Evolutionary conservation across 2,888 invertebrate species (phyloP).

Genomic region (Allophyes oxyacanthae): DNA sequence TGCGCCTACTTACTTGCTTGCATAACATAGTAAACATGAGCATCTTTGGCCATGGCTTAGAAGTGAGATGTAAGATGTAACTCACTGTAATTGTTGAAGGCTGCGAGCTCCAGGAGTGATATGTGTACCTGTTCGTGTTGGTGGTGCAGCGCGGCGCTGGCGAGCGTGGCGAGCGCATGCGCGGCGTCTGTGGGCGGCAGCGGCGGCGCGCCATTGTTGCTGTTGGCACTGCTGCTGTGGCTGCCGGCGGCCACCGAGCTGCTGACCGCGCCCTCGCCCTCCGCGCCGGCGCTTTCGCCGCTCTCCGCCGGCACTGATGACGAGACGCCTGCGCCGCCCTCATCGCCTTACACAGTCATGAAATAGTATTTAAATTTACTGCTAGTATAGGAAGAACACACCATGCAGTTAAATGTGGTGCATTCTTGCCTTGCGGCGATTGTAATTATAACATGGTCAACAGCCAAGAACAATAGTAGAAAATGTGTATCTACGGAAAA

Average conservation of each 20-base stretch:
- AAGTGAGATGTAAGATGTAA: no score
- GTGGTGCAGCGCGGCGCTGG: conserved; percentile 91
- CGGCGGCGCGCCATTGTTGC: conserved; percentile 73
- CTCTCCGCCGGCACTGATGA: conserved; percentile 70
- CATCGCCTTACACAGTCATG: conserved; percentile 62
- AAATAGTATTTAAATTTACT: not conserved
- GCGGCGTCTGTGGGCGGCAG: conserved; percentile 88
- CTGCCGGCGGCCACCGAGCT: conserved; percentile 70
- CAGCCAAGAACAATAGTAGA: not conserved
- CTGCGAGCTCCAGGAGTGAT: no score
- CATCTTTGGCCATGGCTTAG: no score
- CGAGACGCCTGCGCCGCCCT: conserved; percentile 75
- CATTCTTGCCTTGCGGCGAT: no score
- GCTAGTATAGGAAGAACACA: no score
- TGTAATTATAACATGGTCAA: no score
- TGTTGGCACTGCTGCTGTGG: conserved; percentile 64
- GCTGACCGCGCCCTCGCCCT: conserved; percentile 73
- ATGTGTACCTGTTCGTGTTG: conserved; percentile 76
- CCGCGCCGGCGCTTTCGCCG: conserved; percentile 57
- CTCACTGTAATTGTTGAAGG: no score
- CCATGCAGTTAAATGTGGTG: no score
- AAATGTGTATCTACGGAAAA: not conserved
- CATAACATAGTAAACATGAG: no score
- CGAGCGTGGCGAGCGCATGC: conserved; percentile 92
- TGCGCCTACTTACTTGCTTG: no score